Evolutionary conservation across 1,140 invertebrate genomes (phyloP).

Genomic region (Dendrolimus punctatus): DNA sequence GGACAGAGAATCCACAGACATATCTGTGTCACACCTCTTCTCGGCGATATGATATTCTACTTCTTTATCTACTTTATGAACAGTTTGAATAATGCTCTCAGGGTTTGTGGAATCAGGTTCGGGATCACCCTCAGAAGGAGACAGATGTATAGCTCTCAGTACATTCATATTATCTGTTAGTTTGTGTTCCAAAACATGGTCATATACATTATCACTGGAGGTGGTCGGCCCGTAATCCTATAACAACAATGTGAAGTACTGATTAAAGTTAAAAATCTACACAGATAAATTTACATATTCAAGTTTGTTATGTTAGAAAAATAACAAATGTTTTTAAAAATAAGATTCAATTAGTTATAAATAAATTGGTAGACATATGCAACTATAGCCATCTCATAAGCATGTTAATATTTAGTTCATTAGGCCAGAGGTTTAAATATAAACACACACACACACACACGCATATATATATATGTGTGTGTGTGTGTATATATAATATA

Average conservation of each 20-base stretch:
- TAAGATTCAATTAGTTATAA: too few species aligned
- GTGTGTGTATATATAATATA: too few species aligned
- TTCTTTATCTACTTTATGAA: constrained; percentile 58
- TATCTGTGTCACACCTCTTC: constrained; percentile 50
- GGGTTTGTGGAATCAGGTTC: constrained; percentile 65
- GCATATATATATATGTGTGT: too few species aligned
- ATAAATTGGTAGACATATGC: too few species aligned
- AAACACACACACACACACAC: too few species aligned
- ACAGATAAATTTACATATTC: too few species aligned
- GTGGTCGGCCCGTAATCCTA: constrained; percentile 68
- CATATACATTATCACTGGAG: constrained; percentile 65
- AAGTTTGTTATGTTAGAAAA: too few species aligned
- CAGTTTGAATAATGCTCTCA: constrained; percentile 60
- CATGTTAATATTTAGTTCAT: too few species aligned
- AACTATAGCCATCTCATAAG: too few species aligned
- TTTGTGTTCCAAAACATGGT: constrained; percentile 61
- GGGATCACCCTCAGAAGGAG: constrained; percentile 40
- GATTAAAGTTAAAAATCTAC: background rate
- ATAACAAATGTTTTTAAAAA: too few species aligned
- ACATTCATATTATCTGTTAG: constrained; percentile 63
- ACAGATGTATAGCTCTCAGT: constrained; percentile 57
- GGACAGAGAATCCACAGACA: constrained; percentile 53
- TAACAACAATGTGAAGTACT: constrained; percentile 34
- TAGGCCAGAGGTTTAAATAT: too few species aligned
- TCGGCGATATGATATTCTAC: constrained; percentile 56